These are phyloP conservation scores for Thumatha senex DNA, from an alignment of 2,888 invertebrate genomes.

Conservation along the genomic window DNA sequence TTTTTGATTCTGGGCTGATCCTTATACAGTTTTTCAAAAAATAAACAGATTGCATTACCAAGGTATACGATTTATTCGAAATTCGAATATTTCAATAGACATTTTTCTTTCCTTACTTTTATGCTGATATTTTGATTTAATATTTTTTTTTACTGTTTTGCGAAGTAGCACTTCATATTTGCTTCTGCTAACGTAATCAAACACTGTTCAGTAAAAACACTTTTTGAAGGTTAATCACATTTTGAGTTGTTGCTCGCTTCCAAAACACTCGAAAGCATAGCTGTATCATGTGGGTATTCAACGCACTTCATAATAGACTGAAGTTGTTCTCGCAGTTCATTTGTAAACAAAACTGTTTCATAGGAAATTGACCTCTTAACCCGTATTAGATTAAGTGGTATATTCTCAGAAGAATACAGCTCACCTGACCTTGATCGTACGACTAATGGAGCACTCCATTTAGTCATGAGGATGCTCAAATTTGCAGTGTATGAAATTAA, in stretches of 20 bases:
- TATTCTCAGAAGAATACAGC: conserved; percentile 27
- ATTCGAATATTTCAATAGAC: conserved; percentile 54
- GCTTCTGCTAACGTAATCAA: too few relatives aligned
- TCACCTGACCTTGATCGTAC: conserved; percentile 19
- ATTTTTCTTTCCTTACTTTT: conserved; percentile 57
- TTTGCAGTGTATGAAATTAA: conserved; percentile 53
- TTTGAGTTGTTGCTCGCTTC: conserved; percentile 27
- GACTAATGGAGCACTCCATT: conserved; percentile 3
- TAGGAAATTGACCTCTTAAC: conserved; percentile 67
- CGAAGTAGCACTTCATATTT: conserved; percentile 7
- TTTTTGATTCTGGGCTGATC: conserved; percentile 30
- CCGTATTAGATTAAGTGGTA: conserved; percentile 55
- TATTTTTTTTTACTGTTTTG: conserved; percentile 53
- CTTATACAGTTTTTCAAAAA: conserved; percentile 42
- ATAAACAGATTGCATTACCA: conserved; percentile 43
- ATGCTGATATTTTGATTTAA: conserved; percentile 68
- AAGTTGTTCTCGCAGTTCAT: conserved; percentile 60
- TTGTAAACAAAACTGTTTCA: conserved; percentile 61
- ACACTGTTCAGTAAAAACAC: conserved; percentile 31
- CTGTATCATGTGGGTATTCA: conserved; percentile 40
- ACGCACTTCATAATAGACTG: conserved; percentile 49
- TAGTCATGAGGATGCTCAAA: conserved; percentile 21
- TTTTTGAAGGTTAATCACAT: conserved; percentile 13
- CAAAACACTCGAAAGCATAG: conserved; percentile 44
- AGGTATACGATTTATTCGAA: conserved; percentile 43